Conservation (phyloP, 2,113 vertebrate genomes). For the Cathartes aura region DNA sequence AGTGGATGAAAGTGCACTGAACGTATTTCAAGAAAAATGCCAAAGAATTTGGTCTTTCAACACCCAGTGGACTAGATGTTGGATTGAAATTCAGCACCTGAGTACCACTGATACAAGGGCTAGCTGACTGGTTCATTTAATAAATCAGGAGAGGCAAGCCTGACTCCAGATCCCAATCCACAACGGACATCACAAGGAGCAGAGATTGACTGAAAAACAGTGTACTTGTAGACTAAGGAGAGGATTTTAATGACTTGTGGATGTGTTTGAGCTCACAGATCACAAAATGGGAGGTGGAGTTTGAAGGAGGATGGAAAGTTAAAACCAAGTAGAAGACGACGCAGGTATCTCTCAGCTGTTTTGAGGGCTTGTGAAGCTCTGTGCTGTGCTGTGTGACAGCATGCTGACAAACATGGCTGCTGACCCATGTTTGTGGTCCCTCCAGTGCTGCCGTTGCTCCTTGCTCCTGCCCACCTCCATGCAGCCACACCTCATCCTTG, state of each 20-base stretch:
- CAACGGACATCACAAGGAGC: not conserved
- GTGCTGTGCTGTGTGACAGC: not conserved
- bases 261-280: not conserved
- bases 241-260: not conserved
- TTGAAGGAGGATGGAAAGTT: not conserved
- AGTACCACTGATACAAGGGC: not conserved
- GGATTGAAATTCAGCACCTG: not conserved
- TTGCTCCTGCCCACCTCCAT: not conserved
- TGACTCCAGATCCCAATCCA: not conserved
- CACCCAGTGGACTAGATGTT: not conserved
- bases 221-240: not conserved
- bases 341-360: not conserved
- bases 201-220: not conserved
- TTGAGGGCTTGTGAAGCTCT: not conserved
- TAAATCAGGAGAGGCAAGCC: not conserved
- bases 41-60: not conserved
- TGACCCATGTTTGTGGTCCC: not conserved
- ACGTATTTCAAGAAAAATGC: not conserved
- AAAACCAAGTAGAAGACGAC: not conserved
- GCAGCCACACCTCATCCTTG: not conserved
- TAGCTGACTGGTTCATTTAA: not conserved
- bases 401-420: not conserved
- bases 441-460: not conserved
- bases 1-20: not conserved
- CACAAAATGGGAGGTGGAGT: not conserved